phyloP scores from a whole-genome alignment of 2,113 vertebrate species.

The Columba livia region DNA sequence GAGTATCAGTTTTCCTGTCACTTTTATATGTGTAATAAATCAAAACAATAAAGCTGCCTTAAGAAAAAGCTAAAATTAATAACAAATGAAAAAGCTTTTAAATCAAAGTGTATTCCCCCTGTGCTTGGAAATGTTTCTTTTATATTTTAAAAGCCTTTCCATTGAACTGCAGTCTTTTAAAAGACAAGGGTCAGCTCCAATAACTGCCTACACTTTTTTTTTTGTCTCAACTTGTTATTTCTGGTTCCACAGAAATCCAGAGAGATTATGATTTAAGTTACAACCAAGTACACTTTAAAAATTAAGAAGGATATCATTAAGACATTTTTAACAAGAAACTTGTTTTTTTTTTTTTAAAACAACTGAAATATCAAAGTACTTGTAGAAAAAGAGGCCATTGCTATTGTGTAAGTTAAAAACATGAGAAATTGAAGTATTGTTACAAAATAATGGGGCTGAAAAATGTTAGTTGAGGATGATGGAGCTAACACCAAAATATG shows the following conservation, averaged over 20 bases:
- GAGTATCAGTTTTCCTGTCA: not conserved
- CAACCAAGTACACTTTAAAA: not conserved
- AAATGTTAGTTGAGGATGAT: not conserved
- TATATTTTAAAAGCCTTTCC: not conserved
- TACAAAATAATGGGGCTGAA: not conserved
- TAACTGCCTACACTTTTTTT: not conserved
- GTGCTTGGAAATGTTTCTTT: not conserved
- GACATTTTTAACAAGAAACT: not conserved
- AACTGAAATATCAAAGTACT: not conserved
- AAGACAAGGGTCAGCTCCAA: not conserved
- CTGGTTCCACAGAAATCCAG: not conserved
- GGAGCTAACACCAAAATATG: not conserved
- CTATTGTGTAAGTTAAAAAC: not conserved
- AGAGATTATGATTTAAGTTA: not conserved
- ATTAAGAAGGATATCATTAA: not conserved
- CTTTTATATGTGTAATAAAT: not conserved
- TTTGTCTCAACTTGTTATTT: not conserved
- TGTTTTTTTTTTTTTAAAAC: not conserved
- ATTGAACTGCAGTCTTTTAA: not conserved
- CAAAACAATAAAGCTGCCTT: not conserved
- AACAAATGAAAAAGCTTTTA: not conserved
- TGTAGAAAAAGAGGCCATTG: not conserved
- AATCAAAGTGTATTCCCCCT: not conserved
- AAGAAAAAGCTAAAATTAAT: not conserved
- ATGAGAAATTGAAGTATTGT: not conserved